phyloP scores from a whole-genome alignment of 2,113 vertebrate species.

The Ahaetulla prasina region DNA sequence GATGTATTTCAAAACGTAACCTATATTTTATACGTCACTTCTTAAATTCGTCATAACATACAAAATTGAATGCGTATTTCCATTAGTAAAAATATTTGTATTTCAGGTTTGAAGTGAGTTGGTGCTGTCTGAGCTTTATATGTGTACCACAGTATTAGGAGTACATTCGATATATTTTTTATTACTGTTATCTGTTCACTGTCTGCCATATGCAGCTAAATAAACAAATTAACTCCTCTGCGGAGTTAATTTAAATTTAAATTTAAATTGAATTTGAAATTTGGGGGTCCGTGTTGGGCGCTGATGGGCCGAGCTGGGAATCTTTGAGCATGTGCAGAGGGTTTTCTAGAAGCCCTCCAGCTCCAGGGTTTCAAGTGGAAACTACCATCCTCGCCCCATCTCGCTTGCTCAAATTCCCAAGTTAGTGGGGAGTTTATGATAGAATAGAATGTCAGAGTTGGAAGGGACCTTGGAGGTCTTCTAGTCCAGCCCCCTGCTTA shows the following conservation, averaged over 20 bases:
- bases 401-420: not conserved
- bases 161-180: not conserved
- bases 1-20: not conserved
- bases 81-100: not conserved
- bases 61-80: not conserved
- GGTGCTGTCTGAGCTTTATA: not conserved
- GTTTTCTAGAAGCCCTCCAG: not conserved
- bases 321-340: not conserved
- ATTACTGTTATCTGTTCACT: not conserved
- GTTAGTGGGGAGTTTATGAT: too few relatives aligned
- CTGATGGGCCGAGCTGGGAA: not conserved
- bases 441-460: too few relatives aligned
- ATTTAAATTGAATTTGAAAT: not conserved
- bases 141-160: not conserved
- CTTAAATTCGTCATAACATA: too few relatives aligned
- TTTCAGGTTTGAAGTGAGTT: too few relatives aligned
- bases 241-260: too few relatives aligned
- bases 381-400: not conserved
- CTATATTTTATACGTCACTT: too few relatives aligned
- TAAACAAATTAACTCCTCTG: not conserved
- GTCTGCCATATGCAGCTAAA: not conserved
- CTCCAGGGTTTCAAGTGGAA: not conserved
- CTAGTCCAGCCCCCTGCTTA: too few relatives aligned
- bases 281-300: not conserved
- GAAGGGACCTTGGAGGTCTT: too few relatives aligned